These are phyloP conservation scores for Spilarctia lutea DNA, from an alignment of 2,888 invertebrate species.

Conservation along the genomic window DNA sequence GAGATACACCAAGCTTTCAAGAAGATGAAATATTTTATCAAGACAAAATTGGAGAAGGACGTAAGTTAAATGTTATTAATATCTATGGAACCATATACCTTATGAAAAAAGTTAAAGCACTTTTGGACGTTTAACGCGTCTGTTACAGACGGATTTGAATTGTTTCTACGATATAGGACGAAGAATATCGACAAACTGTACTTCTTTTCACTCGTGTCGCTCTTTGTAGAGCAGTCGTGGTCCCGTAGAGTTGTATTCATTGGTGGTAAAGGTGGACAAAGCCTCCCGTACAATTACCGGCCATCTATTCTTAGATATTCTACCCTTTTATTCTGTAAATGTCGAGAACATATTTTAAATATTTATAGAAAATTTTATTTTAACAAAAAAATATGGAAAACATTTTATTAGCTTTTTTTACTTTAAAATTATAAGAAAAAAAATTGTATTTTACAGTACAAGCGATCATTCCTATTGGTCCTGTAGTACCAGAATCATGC, in stretches of 20 bases:
- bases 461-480: not conserved
- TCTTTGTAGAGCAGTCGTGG: too few species aligned
- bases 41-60: not conserved
- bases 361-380: not conserved
- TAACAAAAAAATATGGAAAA: not conserved
- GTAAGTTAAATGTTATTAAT: not conserved
- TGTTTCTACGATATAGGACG: not conserved
- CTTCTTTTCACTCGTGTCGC: too few species aligned
- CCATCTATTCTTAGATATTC: not conserved
- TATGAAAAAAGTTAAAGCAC: not conserved
- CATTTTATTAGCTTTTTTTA: not conserved
- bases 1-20: not conserved
- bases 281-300: too few species aligned
- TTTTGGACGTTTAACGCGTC: not conserved
- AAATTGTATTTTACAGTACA: not conserved
- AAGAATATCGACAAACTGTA: too few species aligned
- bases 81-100: not conserved
- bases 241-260: too few species aligned
- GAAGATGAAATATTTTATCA: not conserved
- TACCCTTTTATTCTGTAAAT: not conserved
- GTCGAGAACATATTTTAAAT: not conserved
- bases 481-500: not conserved
- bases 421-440: not conserved
- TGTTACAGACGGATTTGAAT: not conserved
- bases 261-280: too few species aligned